Conservation (phyloP, 2,113 vertebrate genomes). For the Ciconia maguari region DNA sequence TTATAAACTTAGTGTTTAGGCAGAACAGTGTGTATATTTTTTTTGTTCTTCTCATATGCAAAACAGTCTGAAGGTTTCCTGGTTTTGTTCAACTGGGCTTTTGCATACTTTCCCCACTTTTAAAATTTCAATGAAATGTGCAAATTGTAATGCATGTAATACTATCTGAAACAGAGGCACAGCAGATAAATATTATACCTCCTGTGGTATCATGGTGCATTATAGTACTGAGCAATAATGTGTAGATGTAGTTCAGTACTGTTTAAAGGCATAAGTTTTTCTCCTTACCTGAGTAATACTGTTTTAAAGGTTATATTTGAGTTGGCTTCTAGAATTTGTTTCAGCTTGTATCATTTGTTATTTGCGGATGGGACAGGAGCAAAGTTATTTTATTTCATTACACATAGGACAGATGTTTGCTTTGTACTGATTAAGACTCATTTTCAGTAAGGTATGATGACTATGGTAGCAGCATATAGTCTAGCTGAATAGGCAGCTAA, state of each 20-base stretch:
- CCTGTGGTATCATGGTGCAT: neutral
- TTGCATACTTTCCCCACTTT: neutral
- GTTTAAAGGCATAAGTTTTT: neutral
- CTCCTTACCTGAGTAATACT: neutral
- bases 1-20: neutral
- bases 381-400: neutral
- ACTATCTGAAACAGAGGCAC: neutral
- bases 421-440: neutral
- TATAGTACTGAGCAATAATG: neutral
- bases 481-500: neutral
- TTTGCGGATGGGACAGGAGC: neutral
- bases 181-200: neutral
- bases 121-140: neutral
- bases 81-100: neutral
- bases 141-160: neutral
- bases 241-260: neutral
- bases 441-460: neutral
- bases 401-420: neutral
- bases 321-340: neutral
- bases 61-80: neutral
- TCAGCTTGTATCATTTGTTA: neutral
- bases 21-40: rapidly evolving
- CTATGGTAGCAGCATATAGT: neutral
- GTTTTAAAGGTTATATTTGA: conserved; percentile 16
- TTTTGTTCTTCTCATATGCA: neutral